Base-by-base conservation (phyloP, 2,113 vertebrate genomes). In the Chloebia gouldiae region DNA sequence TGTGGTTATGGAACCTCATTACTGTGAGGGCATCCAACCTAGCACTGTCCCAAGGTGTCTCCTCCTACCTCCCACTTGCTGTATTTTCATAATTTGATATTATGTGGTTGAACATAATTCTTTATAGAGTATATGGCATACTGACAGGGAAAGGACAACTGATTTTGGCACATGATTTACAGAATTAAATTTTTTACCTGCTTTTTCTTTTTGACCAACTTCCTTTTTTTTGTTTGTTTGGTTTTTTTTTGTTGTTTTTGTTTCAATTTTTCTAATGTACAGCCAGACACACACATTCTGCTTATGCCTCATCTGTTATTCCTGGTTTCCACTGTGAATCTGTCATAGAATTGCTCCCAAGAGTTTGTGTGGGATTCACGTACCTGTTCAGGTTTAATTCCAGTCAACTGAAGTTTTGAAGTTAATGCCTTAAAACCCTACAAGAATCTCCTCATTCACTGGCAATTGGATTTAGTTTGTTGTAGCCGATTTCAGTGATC, bases 121-220 rank as follows among this genome's bases (percentile, higher is more conserved):
- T 68, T 53, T 10, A 18, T 28, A 14, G 42, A 33, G 3, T 35
- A 57, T 66, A 4, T 0, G 1, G 11, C 0, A 1, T 86, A 23
- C 19, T 3, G 7, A 22, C 12, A 53, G 23, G 17, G 49, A 79
- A 76, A 66, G 8, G 7, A 59, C 49, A 79, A 9, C 16, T 28
- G 23, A 7, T 47, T 86, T 47, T 42, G 40, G 31, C 25, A 24
- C 3, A 19, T 31, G 9, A 47, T 19, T 78, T 73, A 30, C 4
- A 37, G 27, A 69, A 47, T 27, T 65, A 24, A 6, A 59, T 53
- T 78, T 57, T 27, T 81, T 57, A 23, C 0, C 2, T 27, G 5
- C 0, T 15, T 69, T 39, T 51, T 68, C 60, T 57, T 57, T 37
- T 53, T 37, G 9, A 70, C 10, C 2, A 57, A 4, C 17, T 69